phyloP scores from a whole-genome alignment of 1,140 invertebrate species.

The Drosophila bocqueti region DNA sequence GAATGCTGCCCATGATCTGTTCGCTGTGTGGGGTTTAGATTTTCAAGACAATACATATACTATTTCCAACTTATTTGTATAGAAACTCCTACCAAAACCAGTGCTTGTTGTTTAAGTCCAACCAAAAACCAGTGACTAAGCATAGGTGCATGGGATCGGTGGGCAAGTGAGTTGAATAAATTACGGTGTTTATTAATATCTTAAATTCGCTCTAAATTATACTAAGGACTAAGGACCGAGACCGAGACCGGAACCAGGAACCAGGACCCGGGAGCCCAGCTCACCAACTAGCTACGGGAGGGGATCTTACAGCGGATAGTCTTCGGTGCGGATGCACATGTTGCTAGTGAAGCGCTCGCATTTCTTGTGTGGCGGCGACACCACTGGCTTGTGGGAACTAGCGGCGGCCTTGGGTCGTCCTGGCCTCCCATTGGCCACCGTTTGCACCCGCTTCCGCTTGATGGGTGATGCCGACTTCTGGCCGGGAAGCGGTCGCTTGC shows the following conservation, averaged over 20 bases:
- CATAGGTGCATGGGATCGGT: slow-evolving; percentile 49
- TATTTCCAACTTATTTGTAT: not conserved
- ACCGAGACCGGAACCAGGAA: slow-evolving; percentile 11
- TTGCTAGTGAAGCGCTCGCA: slow-evolving; percentile 91
- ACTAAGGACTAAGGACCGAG: slow-evolving; percentile 40
- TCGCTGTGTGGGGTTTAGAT: slow-evolving; percentile 86
- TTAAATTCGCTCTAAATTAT: slow-evolving; percentile 51
- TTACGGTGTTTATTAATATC: slow-evolving; percentile 66
- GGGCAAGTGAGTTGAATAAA: slow-evolving; percentile 56
- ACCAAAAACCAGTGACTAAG: slow-evolving; percentile 58
- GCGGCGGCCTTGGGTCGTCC: slow-evolving; percentile 61
- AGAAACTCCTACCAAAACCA: slow-evolving; percentile 6
- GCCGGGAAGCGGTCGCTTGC: slow-evolving; percentile 43
- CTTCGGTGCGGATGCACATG: slow-evolving; percentile 90
- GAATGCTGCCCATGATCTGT: slow-evolving; percentile 91
- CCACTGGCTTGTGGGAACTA: slow-evolving; percentile 62
- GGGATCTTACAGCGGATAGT: slow-evolving; percentile 91
- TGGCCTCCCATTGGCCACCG: slow-evolving; percentile 11
- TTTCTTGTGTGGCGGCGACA: slow-evolving; percentile 63
- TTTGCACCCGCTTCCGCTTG: slow-evolving; percentile 66
- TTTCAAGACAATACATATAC: slow-evolving; percentile 19
- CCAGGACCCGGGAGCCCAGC: slow-evolving; percentile 31
- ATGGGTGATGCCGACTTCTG: slow-evolving; percentile 50
- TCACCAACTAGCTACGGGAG: slow-evolving; percentile 42
- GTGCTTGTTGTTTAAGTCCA: slow-evolving; percentile 10